phyloP scores from a whole-genome alignment of 2,113 vertebrate species.

The Sorex fumeus region DNA sequence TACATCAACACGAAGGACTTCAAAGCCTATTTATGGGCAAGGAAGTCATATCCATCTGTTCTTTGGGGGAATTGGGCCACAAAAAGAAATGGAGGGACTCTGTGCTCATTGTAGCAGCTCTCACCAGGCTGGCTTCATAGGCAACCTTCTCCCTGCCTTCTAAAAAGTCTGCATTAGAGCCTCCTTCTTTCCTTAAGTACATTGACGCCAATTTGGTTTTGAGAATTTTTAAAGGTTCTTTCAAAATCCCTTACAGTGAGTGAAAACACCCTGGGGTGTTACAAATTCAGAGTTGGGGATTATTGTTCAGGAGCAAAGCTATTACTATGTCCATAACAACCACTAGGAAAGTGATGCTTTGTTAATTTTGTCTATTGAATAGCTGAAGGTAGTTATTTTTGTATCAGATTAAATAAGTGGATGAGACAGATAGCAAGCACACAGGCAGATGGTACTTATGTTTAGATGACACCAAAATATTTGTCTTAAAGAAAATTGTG shows the following conservation, averaged over 20 bases:
- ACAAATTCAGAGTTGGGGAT: constrained; percentile 72
- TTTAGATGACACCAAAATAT: constrained; percentile 70
- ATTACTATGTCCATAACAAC: constrained; percentile 54
- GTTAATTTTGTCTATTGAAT: constrained; percentile 41
- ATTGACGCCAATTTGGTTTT: constrained; percentile 76
- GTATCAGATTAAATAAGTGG: constrained; percentile 60
- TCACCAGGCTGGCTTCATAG: not conserved
- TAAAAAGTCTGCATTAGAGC: constrained; percentile 15
- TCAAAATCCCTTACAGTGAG: constrained; percentile 68
- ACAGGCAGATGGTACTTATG: constrained; percentile 71
- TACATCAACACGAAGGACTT: not conserved
- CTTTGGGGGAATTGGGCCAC: not conserved
- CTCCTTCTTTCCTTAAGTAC: constrained; percentile 72
- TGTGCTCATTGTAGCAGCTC: not conserved
- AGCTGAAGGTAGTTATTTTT: constrained; percentile 55
- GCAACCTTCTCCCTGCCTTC: not conserved
- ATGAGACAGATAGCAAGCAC: constrained; percentile 32
- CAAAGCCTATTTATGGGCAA: not conserved
- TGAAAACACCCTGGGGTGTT: constrained; percentile 64
- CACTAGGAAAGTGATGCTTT: not conserved
- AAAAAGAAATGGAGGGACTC: not conserved
- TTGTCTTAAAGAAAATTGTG: constrained; percentile 70
- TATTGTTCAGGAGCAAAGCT: constrained; percentile 68
- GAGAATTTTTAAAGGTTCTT: constrained; percentile 72
- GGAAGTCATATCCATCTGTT: not conserved